Base-by-base conservation (phyloP, 2,888 invertebrate genomes). In the Drosophila mulleri region DNA sequence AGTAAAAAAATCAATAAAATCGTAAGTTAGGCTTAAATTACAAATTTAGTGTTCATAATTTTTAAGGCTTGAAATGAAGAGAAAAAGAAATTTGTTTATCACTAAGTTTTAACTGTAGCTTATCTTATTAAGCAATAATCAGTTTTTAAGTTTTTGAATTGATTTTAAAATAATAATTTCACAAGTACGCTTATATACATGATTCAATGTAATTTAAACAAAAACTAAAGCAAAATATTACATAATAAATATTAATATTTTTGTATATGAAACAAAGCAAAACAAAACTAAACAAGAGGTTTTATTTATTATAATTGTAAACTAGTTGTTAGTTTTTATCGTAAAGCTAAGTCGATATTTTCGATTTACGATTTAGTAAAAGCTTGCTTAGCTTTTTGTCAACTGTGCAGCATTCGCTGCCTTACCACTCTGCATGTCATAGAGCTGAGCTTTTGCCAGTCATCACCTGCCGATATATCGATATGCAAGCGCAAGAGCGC, bases 111-210 rank as follows among this genome's bases (percentile, higher is more conserved):
- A 81, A 66, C 75, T 68, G 20, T 80, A 78, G 71, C 65, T 75
- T 50, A 32, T 32, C 67, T 72, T 83, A 83, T 79, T 64, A 75
- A 78, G 47, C 68, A 79, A 75, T 75, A 54, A 41, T 54, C 52
- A 37, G 52, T 37, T 53, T 52, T 20, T 41, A 54, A 41, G 26
- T 29, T 54, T 54, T n/a, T 54, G 62, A 84, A 72, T 82, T 80
- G 63, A 77, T 75, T 78, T 84, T 79, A n/a, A 18, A 32, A 14
- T 82, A 72, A 62, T 72, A 89, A 67, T 72, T 78, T 76, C 70
- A 85, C 82, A 82, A 83, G 72, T 91, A 90, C 91, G 90, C 90
- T 91, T 91, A 87, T 91, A 87, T 81, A 76, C 82, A 87, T 88
- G 80, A 80, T 88, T 77, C 67, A 83, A 84, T 89, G 82, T 90